Evolutionary conservation across 2,888 invertebrate species (phyloP).

Genomic region (Branchipolynoe longqiensis): DNA sequence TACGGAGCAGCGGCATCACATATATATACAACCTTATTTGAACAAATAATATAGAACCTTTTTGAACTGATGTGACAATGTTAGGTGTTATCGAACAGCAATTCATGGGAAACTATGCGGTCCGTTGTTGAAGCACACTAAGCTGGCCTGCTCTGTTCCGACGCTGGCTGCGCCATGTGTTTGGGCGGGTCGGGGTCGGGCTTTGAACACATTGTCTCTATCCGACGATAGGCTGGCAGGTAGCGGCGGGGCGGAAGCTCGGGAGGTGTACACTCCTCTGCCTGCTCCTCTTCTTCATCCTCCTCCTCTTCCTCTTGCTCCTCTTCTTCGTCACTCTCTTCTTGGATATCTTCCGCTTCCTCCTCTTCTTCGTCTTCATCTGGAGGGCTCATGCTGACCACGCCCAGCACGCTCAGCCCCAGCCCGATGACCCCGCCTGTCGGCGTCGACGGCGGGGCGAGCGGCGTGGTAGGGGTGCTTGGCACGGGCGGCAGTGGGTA

Average conservation of each 20-base stretch:
- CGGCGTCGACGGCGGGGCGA: constrained; percentile 33
- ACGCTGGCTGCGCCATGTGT: not conserved
- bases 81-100: too few relatives aligned
- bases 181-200: not conserved
- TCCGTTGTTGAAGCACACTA: too few relatives aligned
- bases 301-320: not conserved
- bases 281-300: not conserved
- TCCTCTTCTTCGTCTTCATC: constrained; percentile 31
- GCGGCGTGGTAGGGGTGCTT: constrained; percentile 31
- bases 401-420: constrained; percentile 1
- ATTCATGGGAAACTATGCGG: too few relatives aligned
- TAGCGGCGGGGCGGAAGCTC: not conserved
- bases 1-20: too few relatives aligned
- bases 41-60: too few relatives aligned
- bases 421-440: constrained; percentile 29
- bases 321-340: constrained; percentile 13
- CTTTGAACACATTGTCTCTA: constrained; percentile 14
- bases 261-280: not conserved
- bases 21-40: too few relatives aligned
- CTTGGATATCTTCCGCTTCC: too few relatives aligned
- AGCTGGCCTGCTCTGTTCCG: too few relatives aligned
- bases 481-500: not conserved
- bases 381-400: constrained; percentile 32
- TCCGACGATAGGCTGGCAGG: not conserved
- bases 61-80: too few relatives aligned